Evolutionary conservation across 1,140 invertebrate species (phyloP).

Genomic region (Aphelinus atriplicis): DNA sequence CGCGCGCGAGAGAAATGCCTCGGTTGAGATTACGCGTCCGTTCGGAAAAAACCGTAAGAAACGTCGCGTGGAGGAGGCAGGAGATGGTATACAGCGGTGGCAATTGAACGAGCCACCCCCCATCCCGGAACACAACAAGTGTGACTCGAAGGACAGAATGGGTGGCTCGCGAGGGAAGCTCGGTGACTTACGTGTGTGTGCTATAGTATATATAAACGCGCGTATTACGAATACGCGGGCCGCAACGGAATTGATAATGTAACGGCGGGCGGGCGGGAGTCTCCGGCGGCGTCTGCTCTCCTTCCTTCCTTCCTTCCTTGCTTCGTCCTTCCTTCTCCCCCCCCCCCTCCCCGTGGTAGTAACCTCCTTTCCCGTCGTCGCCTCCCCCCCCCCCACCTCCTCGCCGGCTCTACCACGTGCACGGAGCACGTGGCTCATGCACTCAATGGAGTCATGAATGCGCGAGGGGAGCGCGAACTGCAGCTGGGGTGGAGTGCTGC

Average conservation of each 20-base stretch:
- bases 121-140: too few relatives aligned
- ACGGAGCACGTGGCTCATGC: conserved; percentile 7
- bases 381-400: background rate
- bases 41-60: background rate
- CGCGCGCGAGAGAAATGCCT: too few relatives aligned
- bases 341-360: conserved; percentile 32
- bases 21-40: too few relatives aligned
- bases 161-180: too few relatives aligned
- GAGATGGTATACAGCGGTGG: conserved; percentile 15
- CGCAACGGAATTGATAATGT: conserved; percentile 35
- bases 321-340: background rate
- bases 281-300: background rate
- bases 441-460: too few relatives aligned
- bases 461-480: too few relatives aligned
- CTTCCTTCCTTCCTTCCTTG: conserved; percentile 11
- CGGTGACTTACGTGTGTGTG: too few relatives aligned
- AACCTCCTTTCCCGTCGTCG: conserved; percentile 7
- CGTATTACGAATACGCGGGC: conserved; percentile 27
- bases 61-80: background rate
- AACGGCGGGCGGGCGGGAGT: background rate
- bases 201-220: background rate
- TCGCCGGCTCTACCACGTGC: conserved; percentile 30
- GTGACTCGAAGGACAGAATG: too few relatives aligned
- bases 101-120: background rate
- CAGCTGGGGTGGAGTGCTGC: too few relatives aligned